Evolutionary conservation across 1,140 invertebrate species (phyloP).

Genomic region (Linepithema humile): DNA sequence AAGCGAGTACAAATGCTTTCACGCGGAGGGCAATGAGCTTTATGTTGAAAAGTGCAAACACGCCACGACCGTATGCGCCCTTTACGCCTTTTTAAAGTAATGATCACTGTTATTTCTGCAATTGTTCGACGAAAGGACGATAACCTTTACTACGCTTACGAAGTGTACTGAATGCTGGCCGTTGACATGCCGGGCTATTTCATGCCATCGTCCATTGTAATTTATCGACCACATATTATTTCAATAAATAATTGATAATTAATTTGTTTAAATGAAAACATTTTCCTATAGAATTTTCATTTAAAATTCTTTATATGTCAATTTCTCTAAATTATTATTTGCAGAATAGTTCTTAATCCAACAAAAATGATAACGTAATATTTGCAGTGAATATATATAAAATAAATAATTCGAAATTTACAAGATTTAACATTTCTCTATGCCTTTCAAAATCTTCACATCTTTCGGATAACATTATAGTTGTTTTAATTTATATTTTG

Average conservation of each 20-base stretch:
- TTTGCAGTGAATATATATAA: too few relatives aligned
- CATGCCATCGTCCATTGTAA: background rate
- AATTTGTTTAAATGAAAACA: background rate
- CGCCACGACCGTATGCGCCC: slow-evolving; percentile 62
- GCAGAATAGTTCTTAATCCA: too few relatives aligned
- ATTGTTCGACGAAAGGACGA: slow-evolving; percentile 64
- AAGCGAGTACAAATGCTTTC: slow-evolving; percentile 35
- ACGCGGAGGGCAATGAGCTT: slow-evolving; percentile 37
- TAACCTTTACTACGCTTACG: slow-evolving; percentile 51
- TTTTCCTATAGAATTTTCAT: background rate
- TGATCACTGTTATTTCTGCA: slow-evolving; percentile 61
- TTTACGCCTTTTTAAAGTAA: slow-evolving; percentile 66
- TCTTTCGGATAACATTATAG: too few relatives aligned
- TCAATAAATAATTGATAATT: slow-evolving; percentile 1
- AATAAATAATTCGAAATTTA: too few relatives aligned
- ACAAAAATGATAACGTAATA: too few relatives aligned
- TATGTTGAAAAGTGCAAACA: slow-evolving; percentile 64
- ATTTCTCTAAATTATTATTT: background rate
- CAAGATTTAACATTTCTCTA: too few relatives aligned
- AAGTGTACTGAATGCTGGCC: slow-evolving; percentile 5
- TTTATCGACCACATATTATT: background rate
- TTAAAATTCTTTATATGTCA: background rate
- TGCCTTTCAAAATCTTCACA: too few relatives aligned
- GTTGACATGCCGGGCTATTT: slow-evolving; percentile 26
- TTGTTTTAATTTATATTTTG: too few relatives aligned